Evolutionary conservation across 1,140 invertebrate genomes (phyloP).

Genomic region (Drosophila persimilis): DNA sequence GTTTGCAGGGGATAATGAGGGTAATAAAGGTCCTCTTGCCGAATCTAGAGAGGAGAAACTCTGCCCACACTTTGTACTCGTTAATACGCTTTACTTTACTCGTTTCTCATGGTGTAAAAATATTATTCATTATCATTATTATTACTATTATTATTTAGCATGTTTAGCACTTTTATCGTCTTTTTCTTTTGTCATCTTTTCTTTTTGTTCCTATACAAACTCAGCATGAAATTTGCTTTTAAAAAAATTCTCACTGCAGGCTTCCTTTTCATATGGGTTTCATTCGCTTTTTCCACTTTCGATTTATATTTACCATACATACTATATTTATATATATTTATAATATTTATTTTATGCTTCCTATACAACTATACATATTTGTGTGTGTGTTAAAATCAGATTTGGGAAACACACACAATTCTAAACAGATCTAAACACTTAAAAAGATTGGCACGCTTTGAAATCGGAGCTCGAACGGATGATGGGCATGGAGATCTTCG

Average conservation of each 20-base stretch:
- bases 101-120: slow-evolving; percentile 73
- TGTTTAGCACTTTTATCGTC: too few relatives aligned
- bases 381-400: slow-evolving; percentile 17
- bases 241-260: too few relatives aligned
- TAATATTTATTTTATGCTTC: slow-evolving; percentile 43
- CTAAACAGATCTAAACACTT: slow-evolving; percentile 56
- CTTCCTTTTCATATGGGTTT: too few relatives aligned
- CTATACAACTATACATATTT: slow-evolving; percentile 77
- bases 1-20: slow-evolving; percentile 11
- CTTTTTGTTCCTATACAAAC: too few relatives aligned
- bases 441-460: slow-evolving; percentile 72
- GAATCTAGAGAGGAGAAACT: slow-evolving; percentile 18
- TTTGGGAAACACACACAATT: slow-evolving; percentile 39
- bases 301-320: slow-evolving; percentile 14
- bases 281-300: too few relatives aligned
- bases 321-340: slow-evolving; percentile 25
- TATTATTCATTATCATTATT: slow-evolving; percentile 50
- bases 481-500: too few relatives aligned
- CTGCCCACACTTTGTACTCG: slow-evolving; percentile 69
- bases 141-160: too few relatives aligned
- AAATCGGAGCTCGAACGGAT: slow-evolving; percentile 5
- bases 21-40: slow-evolving; percentile 19
- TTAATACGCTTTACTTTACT: slow-evolving; percentile 44
- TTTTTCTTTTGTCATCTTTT: too few relatives aligned
- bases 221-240: too few relatives aligned